Evolutionary conservation across 2,888 invertebrate species (phyloP), one percentile per base, ranked within the genome.

Genomic region (Hydraecia micacea): DNA sequence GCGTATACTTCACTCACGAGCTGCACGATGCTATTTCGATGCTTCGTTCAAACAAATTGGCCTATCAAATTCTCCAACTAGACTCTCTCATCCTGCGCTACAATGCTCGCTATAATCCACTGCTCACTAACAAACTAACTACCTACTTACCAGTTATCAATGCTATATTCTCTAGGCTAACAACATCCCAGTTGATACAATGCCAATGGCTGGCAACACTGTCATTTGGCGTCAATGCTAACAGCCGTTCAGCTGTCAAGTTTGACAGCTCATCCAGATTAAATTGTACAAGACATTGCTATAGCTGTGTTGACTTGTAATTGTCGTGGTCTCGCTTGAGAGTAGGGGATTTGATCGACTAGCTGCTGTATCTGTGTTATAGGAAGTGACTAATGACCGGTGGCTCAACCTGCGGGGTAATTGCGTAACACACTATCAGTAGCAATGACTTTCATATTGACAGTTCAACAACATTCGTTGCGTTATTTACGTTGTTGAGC

Each of bases 251-350:
- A 67, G 49, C 55, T 70, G 84, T 84, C 84, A 74, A 9, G 15
- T 65, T 55, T 80, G 84, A 83, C 74, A 84, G 71, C 68, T 84
- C 58, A 60, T 62, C 70, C 42, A 46, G 70, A 58, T 71, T 74
- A 71, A 60, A 75, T 71, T 63, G 73, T 83, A 6, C 46, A 68
- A 63, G 52, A 55, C 11, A 62, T 21, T n/a, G 21, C 6, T 46
- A n/a, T 69, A 36, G 36, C 15, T 49, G n/a, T 63, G 46, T 58
- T 28, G 46, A 25, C 36, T 66, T 62, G 83, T 77, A 49, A 82
- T 65, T 63, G 49, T 32, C 21, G 28, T 42, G 18, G 82, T 76
- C 55, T 81, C 36, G 1, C 13, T 25, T 13, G 63, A 49, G 39
- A 58, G 49, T 63, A 13, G 25, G 11, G 55, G 11, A 0, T 21